Percentiles rank a stretch among this genome's conserved stretches.
phyloP scores from a whole-genome alignment of 2,888 invertebrate genomes.

The Deilephila porcellus region DNA sequence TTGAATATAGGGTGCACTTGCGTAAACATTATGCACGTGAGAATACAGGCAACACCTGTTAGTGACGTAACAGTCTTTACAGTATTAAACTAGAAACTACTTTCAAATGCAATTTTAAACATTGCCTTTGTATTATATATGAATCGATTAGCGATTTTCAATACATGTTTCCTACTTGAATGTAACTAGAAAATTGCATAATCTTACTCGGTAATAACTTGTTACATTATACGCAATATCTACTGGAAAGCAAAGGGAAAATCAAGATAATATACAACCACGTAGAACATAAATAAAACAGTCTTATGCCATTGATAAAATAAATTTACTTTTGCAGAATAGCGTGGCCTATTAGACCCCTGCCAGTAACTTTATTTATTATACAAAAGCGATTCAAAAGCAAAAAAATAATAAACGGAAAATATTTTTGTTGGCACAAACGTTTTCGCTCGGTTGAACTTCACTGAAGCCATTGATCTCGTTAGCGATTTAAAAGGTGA shows the following conservation, averaged over 20 bases:
- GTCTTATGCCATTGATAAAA: constrained; percentile 7
- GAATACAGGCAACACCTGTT: constrained; percentile 2
- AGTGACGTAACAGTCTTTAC: not conserved
- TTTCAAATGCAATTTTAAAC: constrained; percentile 11
- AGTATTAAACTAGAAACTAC: not conserved
- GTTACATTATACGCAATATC: not conserved
- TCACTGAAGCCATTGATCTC: constrained; percentile 1
- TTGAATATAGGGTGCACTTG: constrained; percentile 3
- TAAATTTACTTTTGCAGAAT: constrained; percentile 13
- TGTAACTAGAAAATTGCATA: not conserved
- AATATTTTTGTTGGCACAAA: constrained; percentile 16
- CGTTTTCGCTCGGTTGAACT: constrained; percentile 7
- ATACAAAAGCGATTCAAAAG: constrained; percentile 14
- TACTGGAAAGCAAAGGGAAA: not conserved
- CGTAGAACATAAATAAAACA: constrained; percentile 15
- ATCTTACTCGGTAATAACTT: not conserved
- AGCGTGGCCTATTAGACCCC: constrained; percentile 21
- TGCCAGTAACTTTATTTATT: constrained; percentile 22
- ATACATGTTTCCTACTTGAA: not conserved
- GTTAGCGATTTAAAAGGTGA: constrained; percentile 29
- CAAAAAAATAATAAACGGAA: constrained; percentile 20
- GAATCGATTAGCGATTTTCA: not conserved
- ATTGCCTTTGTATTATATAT: not conserved
- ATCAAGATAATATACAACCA: not conserved
- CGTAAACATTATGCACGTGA: constrained; percentile 5